These are phyloP conservation scores for Aurelia aurita DNA, from an alignment of 30 jellyfish, hydroid and myxozoan genomes.

Conservation along the genomic window DNA sequence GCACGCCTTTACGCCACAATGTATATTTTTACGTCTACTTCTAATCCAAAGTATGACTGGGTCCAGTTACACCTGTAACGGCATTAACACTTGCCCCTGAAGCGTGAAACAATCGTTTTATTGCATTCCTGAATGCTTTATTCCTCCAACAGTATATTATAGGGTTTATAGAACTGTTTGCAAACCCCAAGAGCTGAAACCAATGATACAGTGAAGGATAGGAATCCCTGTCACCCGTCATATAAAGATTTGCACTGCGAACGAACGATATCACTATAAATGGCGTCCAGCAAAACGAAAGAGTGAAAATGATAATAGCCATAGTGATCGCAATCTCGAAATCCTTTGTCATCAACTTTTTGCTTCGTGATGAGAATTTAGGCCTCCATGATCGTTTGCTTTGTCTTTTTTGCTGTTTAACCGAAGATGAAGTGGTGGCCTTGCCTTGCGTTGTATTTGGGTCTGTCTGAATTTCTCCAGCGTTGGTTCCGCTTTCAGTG, in stretches of 20 bases:
- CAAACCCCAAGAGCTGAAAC: constrained; percentile 16
- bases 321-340: constrained; percentile 8
- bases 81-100: too few relatives aligned
- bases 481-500: too few relatives aligned
- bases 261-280: neutral
- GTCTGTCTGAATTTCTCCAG: too few relatives aligned
- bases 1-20: too few relatives aligned
- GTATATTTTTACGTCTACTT: too few relatives aligned
- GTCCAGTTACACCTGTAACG: too few relatives aligned
- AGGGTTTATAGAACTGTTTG: constrained; percentile 15
- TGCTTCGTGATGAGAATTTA: neutral
- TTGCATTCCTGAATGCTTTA: neutral
- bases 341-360: neutral
- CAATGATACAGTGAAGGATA: constrained; percentile 24
- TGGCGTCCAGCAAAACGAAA: constrained; percentile 19
- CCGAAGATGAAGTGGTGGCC: too few relatives aligned
- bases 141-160: constrained; percentile 17
- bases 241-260: neutral
- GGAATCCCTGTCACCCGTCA: neutral
- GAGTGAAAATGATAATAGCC: constrained; percentile 3
- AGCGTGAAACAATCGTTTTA: neutral
- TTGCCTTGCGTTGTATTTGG: too few relatives aligned
- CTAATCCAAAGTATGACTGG: too few relatives aligned
- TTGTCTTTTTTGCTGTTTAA: too few relatives aligned
- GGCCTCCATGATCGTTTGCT: too few relatives aligned